Conservation (phyloP, 1,140 invertebrate genomes). For the Tenebrio molitor region DNA sequence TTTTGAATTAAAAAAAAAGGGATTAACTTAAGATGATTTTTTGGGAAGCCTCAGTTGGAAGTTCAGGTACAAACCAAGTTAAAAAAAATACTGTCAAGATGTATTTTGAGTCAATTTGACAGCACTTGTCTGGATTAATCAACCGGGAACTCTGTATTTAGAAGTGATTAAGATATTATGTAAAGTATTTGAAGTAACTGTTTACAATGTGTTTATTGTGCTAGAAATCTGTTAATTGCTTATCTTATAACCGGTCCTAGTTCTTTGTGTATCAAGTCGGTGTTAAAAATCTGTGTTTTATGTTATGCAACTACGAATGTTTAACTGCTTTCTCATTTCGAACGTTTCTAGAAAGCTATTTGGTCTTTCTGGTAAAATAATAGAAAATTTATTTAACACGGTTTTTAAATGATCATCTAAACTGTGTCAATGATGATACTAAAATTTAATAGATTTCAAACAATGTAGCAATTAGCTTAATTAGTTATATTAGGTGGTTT, state of each 20-base stretch:
- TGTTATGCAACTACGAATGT: slow-evolving; percentile 5
- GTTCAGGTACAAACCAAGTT: no score
- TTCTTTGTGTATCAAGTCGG: neutral
- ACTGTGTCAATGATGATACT: slow-evolving; percentile 20
- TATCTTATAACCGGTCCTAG: slow-evolving; percentile 27
- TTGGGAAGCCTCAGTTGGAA: no score
- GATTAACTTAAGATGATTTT: no score
- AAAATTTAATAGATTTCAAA: slow-evolving; percentile 4
- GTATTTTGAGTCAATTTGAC: no score
- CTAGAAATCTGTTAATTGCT: slow-evolving; percentile 31
- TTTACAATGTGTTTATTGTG: slow-evolving; percentile 32
- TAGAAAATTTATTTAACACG: neutral
- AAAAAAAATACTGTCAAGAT: no score
- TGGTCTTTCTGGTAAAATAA: slow-evolving; percentile 3
- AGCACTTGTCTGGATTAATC: no score
- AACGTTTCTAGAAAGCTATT: slow-evolving; percentile 22
- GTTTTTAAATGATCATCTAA: no score
- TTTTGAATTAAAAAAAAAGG: no score
- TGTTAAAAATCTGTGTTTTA: slow-evolving; percentile 31
- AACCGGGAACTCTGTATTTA: no score
- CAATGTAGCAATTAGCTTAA: slow-evolving; percentile 22
- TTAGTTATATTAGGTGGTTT: neutral
- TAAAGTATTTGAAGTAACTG: neutral
- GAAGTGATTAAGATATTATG: neutral
- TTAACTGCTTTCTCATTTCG: neutral